Conservation (phyloP, 2,888 invertebrate genomes). For the Archips crataeganus region DNA sequence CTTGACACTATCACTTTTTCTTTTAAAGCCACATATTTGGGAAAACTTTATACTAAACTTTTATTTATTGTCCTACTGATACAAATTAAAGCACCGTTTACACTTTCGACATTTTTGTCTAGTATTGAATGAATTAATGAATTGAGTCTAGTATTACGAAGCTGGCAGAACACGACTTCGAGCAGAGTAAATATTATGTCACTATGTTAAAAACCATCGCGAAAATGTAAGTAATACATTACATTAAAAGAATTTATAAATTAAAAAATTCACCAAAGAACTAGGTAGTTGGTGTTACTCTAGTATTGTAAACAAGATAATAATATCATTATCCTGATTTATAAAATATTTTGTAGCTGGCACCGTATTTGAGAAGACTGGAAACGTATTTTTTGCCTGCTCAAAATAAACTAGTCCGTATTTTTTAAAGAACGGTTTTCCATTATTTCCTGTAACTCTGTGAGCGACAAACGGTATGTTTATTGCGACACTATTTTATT, state of each 20-base stretch:
- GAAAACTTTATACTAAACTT: background rate
- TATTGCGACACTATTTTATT: constrained; percentile 57
- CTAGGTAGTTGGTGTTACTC: too few species aligned
- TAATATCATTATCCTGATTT: too few species aligned
- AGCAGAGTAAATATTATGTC: too few species aligned
- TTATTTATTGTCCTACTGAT: background rate
- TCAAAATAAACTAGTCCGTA: background rate
- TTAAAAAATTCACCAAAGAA: too few species aligned
- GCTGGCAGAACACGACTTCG: too few species aligned
- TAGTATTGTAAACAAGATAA: too few species aligned
- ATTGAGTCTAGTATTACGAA: too few species aligned
- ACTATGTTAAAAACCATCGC: too few species aligned
- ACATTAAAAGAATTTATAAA: too few species aligned
- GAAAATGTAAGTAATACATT: too few species aligned
- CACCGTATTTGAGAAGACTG: background rate
- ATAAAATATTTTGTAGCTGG: background rate
- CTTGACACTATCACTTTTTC: constrained; percentile 7
- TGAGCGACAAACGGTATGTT: constrained; percentile 58
- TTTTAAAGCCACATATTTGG: background rate
- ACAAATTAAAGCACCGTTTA: background rate
- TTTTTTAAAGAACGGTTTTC: background rate
- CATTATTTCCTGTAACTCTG: constrained; percentile 44
- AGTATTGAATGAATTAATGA: too few species aligned
- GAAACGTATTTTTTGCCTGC: background rate
- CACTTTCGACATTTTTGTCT: background rate